A percentile compares a stretch with the other conserved stretches of the same genome.
Conservation (phyloP, 2,113 vertebrate genomes). For the Puntigrus tetrazona region DNA sequence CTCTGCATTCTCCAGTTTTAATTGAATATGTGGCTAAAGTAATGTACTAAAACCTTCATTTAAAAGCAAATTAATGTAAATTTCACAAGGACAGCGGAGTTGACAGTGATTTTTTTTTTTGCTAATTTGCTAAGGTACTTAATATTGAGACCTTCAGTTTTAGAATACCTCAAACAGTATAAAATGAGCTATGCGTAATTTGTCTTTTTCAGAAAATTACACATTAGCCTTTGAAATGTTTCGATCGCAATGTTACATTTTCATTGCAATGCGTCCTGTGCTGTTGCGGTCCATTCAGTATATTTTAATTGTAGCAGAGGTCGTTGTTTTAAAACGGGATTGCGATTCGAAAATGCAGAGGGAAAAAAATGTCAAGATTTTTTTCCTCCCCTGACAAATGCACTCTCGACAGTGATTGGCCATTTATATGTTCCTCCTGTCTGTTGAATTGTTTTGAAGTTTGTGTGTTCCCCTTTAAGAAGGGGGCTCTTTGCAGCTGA, state of each 20-base stretch:
- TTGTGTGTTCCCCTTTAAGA: slow-evolving; percentile 63
- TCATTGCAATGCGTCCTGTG: background rate
- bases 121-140: background rate
- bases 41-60: background rate
- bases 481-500: slow-evolving; percentile 52
- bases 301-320: background rate
- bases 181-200: background rate
- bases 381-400: slow-evolving; percentile 36
- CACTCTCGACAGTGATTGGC: slow-evolving; percentile 35
- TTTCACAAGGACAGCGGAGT: background rate
- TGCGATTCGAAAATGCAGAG: background rate
- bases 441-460: slow-evolving; percentile 47
- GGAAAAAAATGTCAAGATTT: slow-evolving; percentile 20
- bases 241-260: background rate
- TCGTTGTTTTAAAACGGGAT: background rate
- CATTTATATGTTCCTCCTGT: slow-evolving; percentile 42
- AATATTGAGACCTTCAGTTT: slow-evolving; percentile 15
- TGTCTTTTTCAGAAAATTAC: background rate
- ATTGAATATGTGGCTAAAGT: background rate
- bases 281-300: background rate
- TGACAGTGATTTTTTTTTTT: slow-evolving; percentile 2
- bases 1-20: background rate
- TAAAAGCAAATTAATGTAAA: slow-evolving; percentile 8
- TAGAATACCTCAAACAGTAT: background rate
- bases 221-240: background rate